Evolutionary conservation across 2,797 vertebrate species (phyloP), one percentile per base, ranked within the genome.

Genomic region (Lates japonicus): DNA sequence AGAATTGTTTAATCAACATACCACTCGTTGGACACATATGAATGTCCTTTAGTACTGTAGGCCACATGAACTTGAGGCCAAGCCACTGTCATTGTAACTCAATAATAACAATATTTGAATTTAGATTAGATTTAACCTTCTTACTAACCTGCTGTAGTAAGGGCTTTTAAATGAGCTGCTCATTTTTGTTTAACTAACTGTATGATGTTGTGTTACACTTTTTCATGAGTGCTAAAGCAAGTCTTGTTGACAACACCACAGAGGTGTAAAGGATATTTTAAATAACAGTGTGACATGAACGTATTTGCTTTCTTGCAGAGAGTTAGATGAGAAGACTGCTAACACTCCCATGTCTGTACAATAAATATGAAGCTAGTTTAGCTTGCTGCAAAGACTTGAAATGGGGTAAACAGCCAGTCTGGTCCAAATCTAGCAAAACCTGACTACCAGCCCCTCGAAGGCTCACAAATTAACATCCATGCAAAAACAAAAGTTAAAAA

Each of bases 21-120:
- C 68, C 84, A 69, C 81, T 88, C 67, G 82, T 78, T 58, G 82
- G 86, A 87, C 75, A 88, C n/a, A 1, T 74, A 49, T 82, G 42
- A 84, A 80, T 85, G 81, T 92, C 77, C 76, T 48, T 65, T 85
- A 88, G 90, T 93, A 91, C 93, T 93, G 93, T 92, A 90, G 69
- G 78, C 78, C 80, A 62, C 64, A 77, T 52, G 49, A 81, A 83
- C 66, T 49, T 80, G 82, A 90, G 84, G 88, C 88, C 85, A 84
- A 77, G 87, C 73, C 81, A 71, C 81, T 89, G 78, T 82, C 72
- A 74, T 73, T 87, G 58, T 73, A 66, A 70, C 64, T 77, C 52
- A n/a, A n/a, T n/a, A n/a, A n/a, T 82, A 71, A 73, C 65, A 74
- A 46, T 80, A 67, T 88, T 71, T 82, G n/a, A 84, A 72, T 86